Conservation (phyloP, 1,140 invertebrate genomes). For the Temnothorax nylanderi region DNA sequence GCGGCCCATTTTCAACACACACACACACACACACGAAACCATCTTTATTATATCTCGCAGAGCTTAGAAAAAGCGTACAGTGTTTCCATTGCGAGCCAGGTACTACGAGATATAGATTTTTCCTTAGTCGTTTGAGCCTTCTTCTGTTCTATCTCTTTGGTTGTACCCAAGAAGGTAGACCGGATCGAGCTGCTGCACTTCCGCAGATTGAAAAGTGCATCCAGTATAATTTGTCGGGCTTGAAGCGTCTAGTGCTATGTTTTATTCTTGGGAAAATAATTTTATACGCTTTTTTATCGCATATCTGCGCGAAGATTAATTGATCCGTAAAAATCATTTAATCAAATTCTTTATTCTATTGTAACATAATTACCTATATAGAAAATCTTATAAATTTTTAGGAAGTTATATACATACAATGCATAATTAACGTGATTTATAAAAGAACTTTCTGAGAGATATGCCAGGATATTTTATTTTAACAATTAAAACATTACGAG, state of each 20-base stretch:
- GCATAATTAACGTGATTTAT: neutral
- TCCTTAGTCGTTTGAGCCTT: conserved; percentile 41
- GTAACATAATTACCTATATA: neutral
- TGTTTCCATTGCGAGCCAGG: conserved; percentile 15
- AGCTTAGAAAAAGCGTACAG: conserved; percentile 17
- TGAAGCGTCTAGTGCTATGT: neutral
- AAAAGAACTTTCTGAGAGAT: neutral
- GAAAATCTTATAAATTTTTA: neutral
- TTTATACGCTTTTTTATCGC: neutral
- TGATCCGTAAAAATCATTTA: neutral
- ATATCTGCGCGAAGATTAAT: neutral
- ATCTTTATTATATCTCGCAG: conserved; percentile 42
- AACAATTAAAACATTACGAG: neutral
- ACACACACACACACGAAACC: neutral
- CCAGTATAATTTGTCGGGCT: conserved; percentile 48
- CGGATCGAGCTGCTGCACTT: conserved; percentile 58
- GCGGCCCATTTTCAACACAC: neutral
- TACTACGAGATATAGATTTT: conserved; percentile 56
- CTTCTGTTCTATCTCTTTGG: conserved; percentile 53
- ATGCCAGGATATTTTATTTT: neutral
- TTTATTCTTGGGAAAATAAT: conserved; percentile 19
- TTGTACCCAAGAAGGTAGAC: conserved; percentile 6
- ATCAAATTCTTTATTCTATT: no score
- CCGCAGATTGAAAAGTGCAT: conserved; percentile 63
- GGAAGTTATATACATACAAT: neutral